Conservation (phyloP, 92 coral and sea anemone genomes). For the Phenganax subtilis region DNA sequence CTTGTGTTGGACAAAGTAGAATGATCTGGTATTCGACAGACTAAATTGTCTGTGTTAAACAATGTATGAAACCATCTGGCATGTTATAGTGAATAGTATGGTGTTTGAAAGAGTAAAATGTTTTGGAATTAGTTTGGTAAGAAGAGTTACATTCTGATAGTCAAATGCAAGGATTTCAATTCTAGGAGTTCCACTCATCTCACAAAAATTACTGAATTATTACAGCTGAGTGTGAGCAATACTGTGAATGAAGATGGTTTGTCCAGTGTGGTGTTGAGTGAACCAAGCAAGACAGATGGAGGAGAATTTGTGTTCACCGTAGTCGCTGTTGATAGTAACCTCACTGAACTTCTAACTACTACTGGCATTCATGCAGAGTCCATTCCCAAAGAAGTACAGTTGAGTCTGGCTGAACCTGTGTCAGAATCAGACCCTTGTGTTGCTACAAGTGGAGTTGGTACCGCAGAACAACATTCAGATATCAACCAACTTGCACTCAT, state of each 20-base stretch:
- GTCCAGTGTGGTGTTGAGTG: not conserved
- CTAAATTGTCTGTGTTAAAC: too few relatives aligned
- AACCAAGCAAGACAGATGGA: conserved; percentile 6
- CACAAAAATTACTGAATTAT: too few relatives aligned
- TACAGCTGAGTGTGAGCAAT: too few relatives aligned
- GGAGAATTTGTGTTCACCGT: conserved; percentile 32
- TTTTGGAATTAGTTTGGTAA: too few relatives aligned
- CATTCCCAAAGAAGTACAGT: conserved; percentile 25
- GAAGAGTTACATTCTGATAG: too few relatives aligned
- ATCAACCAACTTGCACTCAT: conserved; percentile 35
- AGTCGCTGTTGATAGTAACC: conserved; percentile 19
- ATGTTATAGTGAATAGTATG: too few relatives aligned
- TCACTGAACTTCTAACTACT: not conserved
- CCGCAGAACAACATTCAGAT: not conserved
- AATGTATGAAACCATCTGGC: too few relatives aligned
- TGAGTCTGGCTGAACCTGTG: conserved; percentile 15
- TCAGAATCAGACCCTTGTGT: not conserved
- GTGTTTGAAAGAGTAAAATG: too few relatives aligned
- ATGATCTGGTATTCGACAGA: too few relatives aligned
- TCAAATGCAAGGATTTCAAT: too few relatives aligned
- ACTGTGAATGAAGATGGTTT: not conserved
- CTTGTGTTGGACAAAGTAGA: too few relatives aligned
- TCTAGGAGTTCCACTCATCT: too few relatives aligned
- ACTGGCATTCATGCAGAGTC: not conserved
- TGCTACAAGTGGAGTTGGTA: not conserved